Evolutionary conservation across 2,888 invertebrate genomes (phyloP).

Genomic region (Tetramorium bicarinatum): DNA sequence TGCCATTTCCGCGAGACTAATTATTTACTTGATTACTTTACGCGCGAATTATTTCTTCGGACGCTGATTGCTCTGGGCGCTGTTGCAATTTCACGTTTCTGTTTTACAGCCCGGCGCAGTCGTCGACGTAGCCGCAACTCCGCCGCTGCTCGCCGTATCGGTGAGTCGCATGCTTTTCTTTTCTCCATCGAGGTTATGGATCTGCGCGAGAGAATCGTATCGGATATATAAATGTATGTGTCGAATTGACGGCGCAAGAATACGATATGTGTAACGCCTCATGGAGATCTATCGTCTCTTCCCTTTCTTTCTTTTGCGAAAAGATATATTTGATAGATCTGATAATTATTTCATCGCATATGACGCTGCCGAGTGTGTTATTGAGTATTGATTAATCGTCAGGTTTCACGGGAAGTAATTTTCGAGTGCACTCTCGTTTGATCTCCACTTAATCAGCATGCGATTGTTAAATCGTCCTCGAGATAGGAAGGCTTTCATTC

Average conservation of each 20-base stretch:
- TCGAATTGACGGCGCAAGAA: neutral
- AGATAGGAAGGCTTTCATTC: neutral
- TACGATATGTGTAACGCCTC: neutral
- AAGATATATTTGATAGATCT: neutral
- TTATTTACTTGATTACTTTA: neutral
- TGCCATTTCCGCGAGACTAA: neutral
- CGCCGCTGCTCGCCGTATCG: neutral
- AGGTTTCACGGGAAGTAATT: neutral
- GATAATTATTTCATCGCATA: too few species aligned
- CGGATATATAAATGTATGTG: neutral
- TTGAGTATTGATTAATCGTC: neutral
- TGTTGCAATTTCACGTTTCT: neutral
- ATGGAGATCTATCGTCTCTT: too few species aligned
- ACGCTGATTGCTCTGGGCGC: neutral
- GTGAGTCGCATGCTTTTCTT: conserved; percentile 1
- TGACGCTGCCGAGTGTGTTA: too few species aligned
- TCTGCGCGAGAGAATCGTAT: neutral
- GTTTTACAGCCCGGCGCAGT: neutral
- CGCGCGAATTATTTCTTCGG: neutral
- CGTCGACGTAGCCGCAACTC: neutral
- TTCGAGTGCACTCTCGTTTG: neutral
- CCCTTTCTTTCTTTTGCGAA: accelerated
- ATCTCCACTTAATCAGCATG: conserved; percentile 2
- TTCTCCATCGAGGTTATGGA: neutral
- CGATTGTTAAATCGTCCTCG: neutral